phyloP scores from a whole-genome alignment of 2,888 invertebrate genomes.

The Penaeus monodon region DNA sequence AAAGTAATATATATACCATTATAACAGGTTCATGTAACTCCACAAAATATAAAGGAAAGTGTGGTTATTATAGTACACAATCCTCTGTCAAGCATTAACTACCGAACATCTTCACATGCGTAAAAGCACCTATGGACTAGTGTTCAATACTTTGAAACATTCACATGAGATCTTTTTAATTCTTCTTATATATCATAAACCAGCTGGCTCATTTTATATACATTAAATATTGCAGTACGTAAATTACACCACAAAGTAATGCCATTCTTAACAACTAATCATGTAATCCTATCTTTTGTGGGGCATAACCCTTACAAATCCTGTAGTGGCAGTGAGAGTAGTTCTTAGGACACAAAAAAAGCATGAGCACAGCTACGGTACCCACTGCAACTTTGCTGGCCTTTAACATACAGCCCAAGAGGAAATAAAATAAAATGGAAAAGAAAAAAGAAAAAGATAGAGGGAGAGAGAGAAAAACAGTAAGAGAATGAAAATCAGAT shows the following conservation, averaged over 20 bases:
- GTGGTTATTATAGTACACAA: constrained; percentile 23
- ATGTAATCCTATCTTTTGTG: constrained; percentile 14
- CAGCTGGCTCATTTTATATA: constrained; percentile 53
- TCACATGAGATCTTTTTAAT: constrained; percentile 33
- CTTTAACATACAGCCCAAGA: neutral
- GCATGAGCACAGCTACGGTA: constrained; percentile 25
- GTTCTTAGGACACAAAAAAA: constrained; percentile 28
- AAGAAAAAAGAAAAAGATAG: no score
- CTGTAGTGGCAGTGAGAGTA: constrained; percentile 45
- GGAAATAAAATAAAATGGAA: no score
- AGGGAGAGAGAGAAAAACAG: no score
- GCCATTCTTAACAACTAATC: constrained; percentile 31
- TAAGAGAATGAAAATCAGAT: no score
- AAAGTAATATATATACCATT: constrained; percentile 16
- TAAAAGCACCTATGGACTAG: constrained; percentile 42
- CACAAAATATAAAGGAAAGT: constrained; percentile 42
- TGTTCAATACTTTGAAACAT: constrained; percentile 8
- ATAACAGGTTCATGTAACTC: constrained; percentile 27
- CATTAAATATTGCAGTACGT: constrained; percentile 23
- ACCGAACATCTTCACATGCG: constrained; percentile 34
- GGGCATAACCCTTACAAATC: constrained; percentile 25
- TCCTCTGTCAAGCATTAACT: constrained; percentile 7
- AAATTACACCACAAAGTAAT: constrained; percentile 22
- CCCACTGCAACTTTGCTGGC: neutral
- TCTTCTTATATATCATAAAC: constrained; percentile 15